Evolutionary conservation across 2,888 invertebrate genomes (phyloP).

Genomic region (Cinara cedri): DNA sequence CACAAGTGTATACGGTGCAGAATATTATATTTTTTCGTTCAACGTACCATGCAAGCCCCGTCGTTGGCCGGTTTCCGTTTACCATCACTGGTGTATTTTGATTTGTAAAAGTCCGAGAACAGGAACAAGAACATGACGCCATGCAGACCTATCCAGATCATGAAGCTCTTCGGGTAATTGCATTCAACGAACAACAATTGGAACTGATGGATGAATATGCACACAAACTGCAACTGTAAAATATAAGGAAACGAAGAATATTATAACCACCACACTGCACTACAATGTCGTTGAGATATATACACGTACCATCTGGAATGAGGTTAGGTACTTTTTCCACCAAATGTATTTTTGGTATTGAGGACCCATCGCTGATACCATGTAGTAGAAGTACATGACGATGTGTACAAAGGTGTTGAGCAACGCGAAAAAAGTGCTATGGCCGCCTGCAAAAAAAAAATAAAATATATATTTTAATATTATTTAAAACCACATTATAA

Average conservation of each 20-base stretch:
- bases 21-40: no score
- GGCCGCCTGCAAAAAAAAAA: constrained; percentile 73
- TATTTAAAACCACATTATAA: background rate
- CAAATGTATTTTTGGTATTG: constrained; percentile 88
- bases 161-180: constrained; percentile 87
- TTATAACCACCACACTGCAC: no score
- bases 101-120: constrained; percentile 93
- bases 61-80: constrained; percentile 54
- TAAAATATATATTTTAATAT: background rate
- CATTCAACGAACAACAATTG: constrained; percentile 89
- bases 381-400: constrained; percentile 97
- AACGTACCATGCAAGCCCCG: constrained; percentile 46
- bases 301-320: constrained; percentile 85
- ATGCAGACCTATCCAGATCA: constrained; percentile 93
- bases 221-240: constrained; percentile 85
- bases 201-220: constrained; percentile 90
- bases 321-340: constrained; percentile 97
- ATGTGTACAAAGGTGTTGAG: constrained; percentile 95
- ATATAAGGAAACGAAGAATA: constrained; percentile 57
- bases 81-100: constrained; percentile 68
- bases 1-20: no score
- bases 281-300: no score
- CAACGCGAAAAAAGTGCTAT: constrained; percentile 94
- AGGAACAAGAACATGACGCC: constrained; percentile 92
- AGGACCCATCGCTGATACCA: constrained; percentile 93